phyloP scores from a whole-genome alignment of 1,140 invertebrate species.

The Leptestheria dahalacensis region DNA sequence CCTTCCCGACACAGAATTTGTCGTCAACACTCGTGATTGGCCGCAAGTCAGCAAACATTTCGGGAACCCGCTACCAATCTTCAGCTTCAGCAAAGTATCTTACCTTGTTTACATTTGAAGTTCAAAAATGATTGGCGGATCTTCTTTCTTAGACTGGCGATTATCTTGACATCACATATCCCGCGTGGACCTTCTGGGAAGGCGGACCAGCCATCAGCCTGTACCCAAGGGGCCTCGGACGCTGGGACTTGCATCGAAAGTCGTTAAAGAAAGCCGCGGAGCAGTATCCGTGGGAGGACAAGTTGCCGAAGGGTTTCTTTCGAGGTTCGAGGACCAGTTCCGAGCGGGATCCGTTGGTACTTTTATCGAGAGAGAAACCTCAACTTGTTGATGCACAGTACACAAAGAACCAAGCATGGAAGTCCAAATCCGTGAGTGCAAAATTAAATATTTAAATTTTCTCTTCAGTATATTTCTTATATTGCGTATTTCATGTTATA shows the following conservation, averaged over 20 bases:
- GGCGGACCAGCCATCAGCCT: conserved; percentile 87
- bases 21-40: conserved; percentile 84
- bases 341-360: conserved; percentile 76
- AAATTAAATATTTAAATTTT: conserved; percentile 15
- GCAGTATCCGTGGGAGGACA: conserved; percentile 58
- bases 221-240: conserved; percentile 79
- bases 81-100: conserved; percentile 85
- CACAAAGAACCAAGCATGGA: conserved; percentile 98
- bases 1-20: conserved; percentile 68
- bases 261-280: conserved; percentile 49
- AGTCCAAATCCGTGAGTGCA: conserved; percentile 54
- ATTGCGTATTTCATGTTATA: not conserved
- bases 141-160: conserved; percentile 42
- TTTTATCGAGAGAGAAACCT: conserved; percentile 61
- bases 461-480: not conserved
- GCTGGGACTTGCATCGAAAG: conserved; percentile 73
- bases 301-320: conserved; percentile 67
- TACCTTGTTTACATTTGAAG: not conserved
- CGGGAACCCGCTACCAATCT: conserved; percentile 53
- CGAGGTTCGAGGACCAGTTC: conserved; percentile 80
- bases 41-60: conserved; percentile 59
- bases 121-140: not conserved
- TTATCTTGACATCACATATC: conserved; percentile 87
- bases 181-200: conserved; percentile 95
- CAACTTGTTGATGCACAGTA: conserved; percentile 80